Evolutionary conservation across 2,888 invertebrate species (phyloP), one percentile per base, ranked within the genome.

Genomic region (Sceliomorpha sp.): DNA sequence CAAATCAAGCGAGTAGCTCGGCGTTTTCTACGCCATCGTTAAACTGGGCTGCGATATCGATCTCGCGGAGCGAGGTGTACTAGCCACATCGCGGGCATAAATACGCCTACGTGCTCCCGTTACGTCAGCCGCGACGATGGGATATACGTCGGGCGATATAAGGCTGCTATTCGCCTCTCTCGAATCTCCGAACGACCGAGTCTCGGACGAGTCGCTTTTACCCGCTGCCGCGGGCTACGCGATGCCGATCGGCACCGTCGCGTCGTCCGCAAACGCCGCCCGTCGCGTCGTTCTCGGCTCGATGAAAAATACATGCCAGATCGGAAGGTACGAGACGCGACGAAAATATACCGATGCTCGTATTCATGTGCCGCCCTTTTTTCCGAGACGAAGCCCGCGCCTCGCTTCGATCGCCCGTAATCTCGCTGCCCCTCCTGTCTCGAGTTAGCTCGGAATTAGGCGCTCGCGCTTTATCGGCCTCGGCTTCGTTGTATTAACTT

Each of bases 31-130:
- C 58, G 59, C 42, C 59, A 48, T 48, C 42, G 34, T 48, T 48
- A 59, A 59, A 59, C 48, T 59, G 48, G 48, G 59, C 51, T 60
- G 44, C 44, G 60, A 60, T 60, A 60, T 60, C 60, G 50, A 60
- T 60, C 60, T 51, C 51, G 44, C 42, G 17, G 47, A 36, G 40
- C 1, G 29, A 48, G 20, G 24, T 42, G 31, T 14, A 31, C 29
- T 59, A 29, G 42, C 59, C 59, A 42, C 36, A 42, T 42, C 50
- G 59, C 34, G 42, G 34, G 59, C 42, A 59, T 59, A 59, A 59
- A 59, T 59, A 59, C 58, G 26, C 58, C 58, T 40, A 58, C 58
- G 48, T 58, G 58, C 5, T 36, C 44, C 10, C 12, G 39, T 37
- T 47, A 39, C 39, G 24, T 39, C 39, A 20, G 24, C 26, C 27